These are phyloP conservation scores for Epistrophella euchroma DNA, from an alignment of 2,888 invertebrate genomes.

Conservation along the genomic window DNA sequence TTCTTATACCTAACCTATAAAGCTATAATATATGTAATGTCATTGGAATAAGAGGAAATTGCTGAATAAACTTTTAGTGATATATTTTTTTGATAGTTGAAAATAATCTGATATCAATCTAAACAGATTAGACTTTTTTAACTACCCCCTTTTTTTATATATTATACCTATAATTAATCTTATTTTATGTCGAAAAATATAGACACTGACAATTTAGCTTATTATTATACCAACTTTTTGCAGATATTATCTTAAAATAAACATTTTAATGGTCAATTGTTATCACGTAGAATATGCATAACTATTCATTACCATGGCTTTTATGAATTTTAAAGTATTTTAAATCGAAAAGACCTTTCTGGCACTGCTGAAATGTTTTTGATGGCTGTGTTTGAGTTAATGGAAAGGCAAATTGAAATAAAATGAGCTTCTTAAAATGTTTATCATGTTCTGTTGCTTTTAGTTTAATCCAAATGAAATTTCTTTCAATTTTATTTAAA, in stretches of 20 bases:
- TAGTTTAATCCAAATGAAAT: not conserved
- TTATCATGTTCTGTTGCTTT: not conserved
- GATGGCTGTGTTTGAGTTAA: not conserved
- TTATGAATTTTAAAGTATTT: not conserved
- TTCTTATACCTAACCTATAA: not conserved
- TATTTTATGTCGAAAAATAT: not conserved
- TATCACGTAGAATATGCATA: not conserved
- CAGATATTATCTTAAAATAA: not conserved
- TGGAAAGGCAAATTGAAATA: not conserved
- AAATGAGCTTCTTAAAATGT: conserved; percentile 6
- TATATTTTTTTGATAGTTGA: conserved; percentile 8
- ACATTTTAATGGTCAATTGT: not conserved
- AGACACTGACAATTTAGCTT: not conserved
- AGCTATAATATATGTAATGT: not conserved
- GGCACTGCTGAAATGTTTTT: not conserved
- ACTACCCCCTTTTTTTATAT: not conserved
- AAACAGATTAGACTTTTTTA: not conserved
- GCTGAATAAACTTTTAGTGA: not conserved
- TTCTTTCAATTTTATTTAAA: not conserved
- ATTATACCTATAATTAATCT: conserved; percentile 18
- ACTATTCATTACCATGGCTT: not conserved
- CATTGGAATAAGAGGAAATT: not conserved
- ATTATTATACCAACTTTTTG: not conserved
- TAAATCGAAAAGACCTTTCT: not conserved
- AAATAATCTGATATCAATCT: conserved; percentile 7